phyloP scores from a whole-genome alignment of 2,888 invertebrate species.

The Drosophila neutralis region DNA sequence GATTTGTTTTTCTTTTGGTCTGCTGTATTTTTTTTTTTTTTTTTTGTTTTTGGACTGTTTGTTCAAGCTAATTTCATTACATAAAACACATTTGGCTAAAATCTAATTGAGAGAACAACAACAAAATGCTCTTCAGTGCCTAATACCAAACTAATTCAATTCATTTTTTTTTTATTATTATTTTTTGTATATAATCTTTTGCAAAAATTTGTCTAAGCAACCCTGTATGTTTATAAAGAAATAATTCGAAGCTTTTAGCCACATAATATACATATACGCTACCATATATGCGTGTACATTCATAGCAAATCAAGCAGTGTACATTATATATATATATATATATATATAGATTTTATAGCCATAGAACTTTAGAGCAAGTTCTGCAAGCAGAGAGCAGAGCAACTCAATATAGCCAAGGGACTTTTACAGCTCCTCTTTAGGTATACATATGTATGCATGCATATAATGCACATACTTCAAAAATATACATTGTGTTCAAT shows the following conservation, averaged over 20 bases:
- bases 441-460: slow-evolving; percentile 17
- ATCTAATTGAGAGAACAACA: slow-evolving; percentile 59
- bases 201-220: slow-evolving; percentile 81
- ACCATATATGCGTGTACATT: slow-evolving; percentile 15
- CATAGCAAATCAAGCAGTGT: slow-evolving; percentile 32
- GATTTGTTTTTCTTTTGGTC: slow-evolving; percentile 28
- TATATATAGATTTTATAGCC: neutral
- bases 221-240: slow-evolving; percentile 51
- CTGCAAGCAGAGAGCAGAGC: slow-evolving; percentile 33
- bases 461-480: slow-evolving; percentile 51
- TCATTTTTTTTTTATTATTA: neutral
- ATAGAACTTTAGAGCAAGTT: slow-evolving; percentile 9
- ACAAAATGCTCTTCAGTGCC: slow-evolving; percentile 49
- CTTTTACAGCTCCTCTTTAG: slow-evolving; percentile 4
- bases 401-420: slow-evolving; percentile 19
- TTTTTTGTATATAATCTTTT: slow-evolving; percentile 48
- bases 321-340: neutral
- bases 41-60: slow-evolving; percentile 5
- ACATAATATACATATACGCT: slow-evolving; percentile 44
- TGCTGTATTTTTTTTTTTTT: slow-evolving; percentile 8
- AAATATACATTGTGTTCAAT: slow-evolving; percentile 39
- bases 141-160: slow-evolving; percentile 29
- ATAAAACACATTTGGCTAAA: slow-evolving; percentile 20
- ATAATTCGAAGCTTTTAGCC: slow-evolving; percentile 49
- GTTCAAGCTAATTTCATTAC: slow-evolving; percentile 29